Percentiles rank a stretch among this genome's conserved stretches.
phyloP scores from a whole-genome alignment of 1,140 invertebrate species.

The Sitobion miscanthi region DNA sequence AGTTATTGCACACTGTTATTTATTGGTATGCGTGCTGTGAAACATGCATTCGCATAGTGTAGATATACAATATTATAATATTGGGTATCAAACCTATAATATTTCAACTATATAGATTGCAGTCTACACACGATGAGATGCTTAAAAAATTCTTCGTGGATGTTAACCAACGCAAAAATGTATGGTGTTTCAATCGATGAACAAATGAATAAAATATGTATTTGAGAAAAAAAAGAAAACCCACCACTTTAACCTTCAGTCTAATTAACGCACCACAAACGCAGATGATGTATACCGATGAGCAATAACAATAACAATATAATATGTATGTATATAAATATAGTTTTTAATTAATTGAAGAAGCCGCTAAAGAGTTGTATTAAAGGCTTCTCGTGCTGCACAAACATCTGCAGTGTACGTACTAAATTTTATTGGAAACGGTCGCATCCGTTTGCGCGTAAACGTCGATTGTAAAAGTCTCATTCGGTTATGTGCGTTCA shows the following conservation, averaged over 20 bases:
- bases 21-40: background rate
- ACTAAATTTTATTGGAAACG: background rate
- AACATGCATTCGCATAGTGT: background rate
- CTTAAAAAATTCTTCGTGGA: background rate
- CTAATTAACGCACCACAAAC: background rate
- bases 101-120: background rate
- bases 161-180: background rate
- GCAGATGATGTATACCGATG: background rate
- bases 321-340: no score
- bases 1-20: background rate
- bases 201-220: background rate
- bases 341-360: slow-evolving; percentile 36
- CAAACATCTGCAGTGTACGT: background rate
- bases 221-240: background rate
- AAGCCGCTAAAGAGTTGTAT: slow-evolving; percentile 6
- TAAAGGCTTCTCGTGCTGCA: background rate
- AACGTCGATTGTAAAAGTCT: background rate
- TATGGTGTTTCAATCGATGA: background rate
- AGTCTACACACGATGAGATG: background rate
- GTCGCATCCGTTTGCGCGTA: background rate
- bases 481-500: background rate
- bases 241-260: background rate
- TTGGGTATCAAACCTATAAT: background rate
- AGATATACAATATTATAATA: background rate
- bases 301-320: no score